phyloP scores from a whole-genome alignment of 2,888 invertebrate genomes.

The Lochmaea crataegi region DNA sequence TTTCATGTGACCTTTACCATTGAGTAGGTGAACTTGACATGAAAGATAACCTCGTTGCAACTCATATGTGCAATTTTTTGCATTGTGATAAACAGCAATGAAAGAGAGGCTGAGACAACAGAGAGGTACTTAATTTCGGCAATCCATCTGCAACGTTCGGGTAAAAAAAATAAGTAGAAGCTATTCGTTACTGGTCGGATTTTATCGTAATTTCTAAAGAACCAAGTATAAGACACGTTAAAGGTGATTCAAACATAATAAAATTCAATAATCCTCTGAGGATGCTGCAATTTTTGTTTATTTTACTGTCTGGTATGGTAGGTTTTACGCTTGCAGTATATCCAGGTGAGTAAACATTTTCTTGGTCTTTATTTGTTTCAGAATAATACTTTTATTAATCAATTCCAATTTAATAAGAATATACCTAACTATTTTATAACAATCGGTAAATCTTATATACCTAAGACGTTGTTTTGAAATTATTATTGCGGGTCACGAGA shows the following conservation, averaged over 20 bases:
- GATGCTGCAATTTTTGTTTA: slow-evolving; percentile 32
- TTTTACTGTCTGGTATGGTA: slow-evolving; percentile 16
- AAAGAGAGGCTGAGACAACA: no score
- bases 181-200: slow-evolving; percentile 21
- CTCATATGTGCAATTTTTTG: slow-evolving; percentile 24
- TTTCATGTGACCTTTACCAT: slow-evolving; percentile 21
- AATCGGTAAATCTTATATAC: no score
- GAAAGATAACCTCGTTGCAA: slow-evolving; percentile 27
- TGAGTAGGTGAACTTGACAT: slow-evolving; percentile 32
- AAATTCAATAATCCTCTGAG: slow-evolving; percentile 18
- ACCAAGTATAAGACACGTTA: slow-evolving; percentile 29
- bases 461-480: no score
- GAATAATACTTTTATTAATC: no score
- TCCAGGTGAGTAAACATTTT: slow-evolving; percentile 27
- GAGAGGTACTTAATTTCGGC: slow-evolving; percentile 7
- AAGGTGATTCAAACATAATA: slow-evolving; percentile 33
- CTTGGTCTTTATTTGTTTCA: background rate
- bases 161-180: slow-evolving; percentile 13
- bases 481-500: no score
- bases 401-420: no score
- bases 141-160: background rate
- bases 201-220: slow-evolving; percentile 23
- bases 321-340: slow-evolving; percentile 20
- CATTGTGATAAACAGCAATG: slow-evolving; percentile 10
- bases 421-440: no score